Base-by-base conservation (phyloP, 2,113 vertebrate species). In the Sapajus apella region DNA sequence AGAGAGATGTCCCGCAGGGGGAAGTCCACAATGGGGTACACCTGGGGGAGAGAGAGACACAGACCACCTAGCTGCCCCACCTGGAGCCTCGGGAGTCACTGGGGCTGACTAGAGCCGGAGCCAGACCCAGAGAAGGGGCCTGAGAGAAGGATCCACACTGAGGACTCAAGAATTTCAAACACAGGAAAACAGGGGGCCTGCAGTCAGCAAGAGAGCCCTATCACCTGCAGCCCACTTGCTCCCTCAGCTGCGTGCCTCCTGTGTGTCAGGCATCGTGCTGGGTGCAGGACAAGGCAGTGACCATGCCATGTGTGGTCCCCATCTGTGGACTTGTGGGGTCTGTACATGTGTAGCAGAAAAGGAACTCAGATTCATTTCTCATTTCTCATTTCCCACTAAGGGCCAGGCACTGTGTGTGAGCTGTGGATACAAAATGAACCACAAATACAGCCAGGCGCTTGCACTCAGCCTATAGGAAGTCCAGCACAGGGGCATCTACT, bases 1-100 rank as follows among this genome's bases (percentile, higher is more conserved):
- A 97, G 96, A 7, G 98, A 98, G 96, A 99, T 98, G 90, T 99
- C 98, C 8, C 97, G 73, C 5, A 98, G 98, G 0, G 99, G 99
- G 85, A 99, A 99, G 32, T 98, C 98, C 4, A 96, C 80, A 30
- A 99, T 98, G 0, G 99, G 99, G 58, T 99, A 99, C 27, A 99
- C 99, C 99, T 99, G 97, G 3, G 32, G 40, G 79, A 64, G 61
- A 30, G 27, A 76, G 16, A 81, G 35, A 72, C 2, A 3, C n/a
- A 8, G 7, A n/a, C 8, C 58, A 5, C 30, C 20, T 76, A 7
- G 21, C 27, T 68, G 80, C 40, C 8, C 9, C 58, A 23, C 52
- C 17, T 8, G 9, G 37, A 30, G 83, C 58, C 61, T 11, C 2
- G 16, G 27, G 14, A 7, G 43, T 45, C 66, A 6, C 21, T 25